A percentile compares a stretch with the other conserved stretches of the same genome.
These are phyloP conservation scores for Spicauda simplicius DNA, from an alignment of 2,888 invertebrate genomes.

Conservation along the genomic window DNA sequence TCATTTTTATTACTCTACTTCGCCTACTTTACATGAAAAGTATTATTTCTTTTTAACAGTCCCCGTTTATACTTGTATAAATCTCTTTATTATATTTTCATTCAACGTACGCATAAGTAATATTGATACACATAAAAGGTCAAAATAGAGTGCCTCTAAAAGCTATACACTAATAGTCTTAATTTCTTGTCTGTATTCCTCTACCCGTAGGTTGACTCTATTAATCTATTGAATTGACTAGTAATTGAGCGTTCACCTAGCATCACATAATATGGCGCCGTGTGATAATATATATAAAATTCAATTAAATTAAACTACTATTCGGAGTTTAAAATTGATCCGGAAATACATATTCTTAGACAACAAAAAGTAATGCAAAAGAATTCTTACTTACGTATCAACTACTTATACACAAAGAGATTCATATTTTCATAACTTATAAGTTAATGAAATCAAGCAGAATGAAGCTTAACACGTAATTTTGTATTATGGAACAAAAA, in stretches of 20 bases:
- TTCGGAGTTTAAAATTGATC: background rate
- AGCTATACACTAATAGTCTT: slow-evolving; percentile 8
- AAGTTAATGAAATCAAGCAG: background rate
- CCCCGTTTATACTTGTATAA: background rate
- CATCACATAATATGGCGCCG: slow-evolving; percentile 38
- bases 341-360: background rate
- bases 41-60: background rate
- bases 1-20: too few species aligned
- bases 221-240: slow-evolving; percentile 25
- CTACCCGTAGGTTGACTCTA: background rate
- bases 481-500: background rate
- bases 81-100: background rate
- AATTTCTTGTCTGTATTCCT: background rate
- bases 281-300: background rate
- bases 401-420: background rate
- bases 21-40: background rate
- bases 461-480: background rate
- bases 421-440: background rate
- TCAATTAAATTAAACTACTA: background rate
- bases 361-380: background rate
- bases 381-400: too few species aligned
- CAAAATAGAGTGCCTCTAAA: slow-evolving; percentile 28
- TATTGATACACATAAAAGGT: slow-evolving; percentile 17
- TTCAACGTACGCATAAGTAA: slow-evolving; percentile 9
- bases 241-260: slow-evolving; percentile 33